Evolutionary conservation across 2,797 vertebrate genomes (phyloP).

Genomic region (Xiphorhynchus erythropygius): DNA sequence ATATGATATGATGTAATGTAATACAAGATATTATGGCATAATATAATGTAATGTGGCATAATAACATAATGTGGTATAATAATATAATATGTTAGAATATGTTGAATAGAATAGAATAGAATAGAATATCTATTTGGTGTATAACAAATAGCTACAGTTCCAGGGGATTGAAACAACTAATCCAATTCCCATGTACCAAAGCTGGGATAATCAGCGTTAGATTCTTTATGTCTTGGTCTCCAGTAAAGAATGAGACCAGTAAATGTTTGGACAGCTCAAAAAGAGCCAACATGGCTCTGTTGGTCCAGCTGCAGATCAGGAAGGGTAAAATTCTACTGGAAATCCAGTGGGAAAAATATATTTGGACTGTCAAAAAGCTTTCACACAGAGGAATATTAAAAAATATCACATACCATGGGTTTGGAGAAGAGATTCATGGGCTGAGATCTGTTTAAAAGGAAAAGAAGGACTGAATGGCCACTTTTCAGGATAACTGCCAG

Average conservation of each 20-base stretch:
- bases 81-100: no score
- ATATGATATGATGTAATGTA: no score
- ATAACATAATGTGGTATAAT: no score
- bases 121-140: no score
- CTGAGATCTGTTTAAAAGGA: no score
- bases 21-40: no score
- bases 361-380: background rate
- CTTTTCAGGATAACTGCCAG: no score
- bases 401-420: no score
- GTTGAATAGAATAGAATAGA: no score
- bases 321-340: background rate
- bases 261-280: background rate
- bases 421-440: no score
- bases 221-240: background rate
- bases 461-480: no score
- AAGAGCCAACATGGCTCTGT: rapidly evolving
- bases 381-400: background rate
- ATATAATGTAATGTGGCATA: no score
- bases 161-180: background rate
- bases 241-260: background rate
- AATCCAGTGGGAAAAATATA: background rate
- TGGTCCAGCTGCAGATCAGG: background rate
- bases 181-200: background rate
- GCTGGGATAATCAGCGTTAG: background rate
- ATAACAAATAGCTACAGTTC: background rate